Percentiles rank a stretch among this genome's conserved stretches.
These are phyloP conservation scores for Podarcis cretensis DNA, from an alignment of 2,113 vertebrate genomes.

Conservation along the genomic window DNA sequence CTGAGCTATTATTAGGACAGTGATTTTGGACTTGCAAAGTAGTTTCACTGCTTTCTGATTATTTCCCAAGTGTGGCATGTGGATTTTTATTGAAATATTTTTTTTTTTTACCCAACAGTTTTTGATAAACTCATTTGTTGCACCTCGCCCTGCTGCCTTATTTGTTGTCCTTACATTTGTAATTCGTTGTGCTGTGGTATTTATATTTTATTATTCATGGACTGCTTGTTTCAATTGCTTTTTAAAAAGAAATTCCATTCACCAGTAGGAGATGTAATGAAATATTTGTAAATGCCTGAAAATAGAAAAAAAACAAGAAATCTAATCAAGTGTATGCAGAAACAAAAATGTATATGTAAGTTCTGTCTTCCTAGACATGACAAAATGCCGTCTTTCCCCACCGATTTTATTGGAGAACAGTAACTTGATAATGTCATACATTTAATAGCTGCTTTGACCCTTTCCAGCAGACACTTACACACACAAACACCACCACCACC, in stretches of 20 bases:
- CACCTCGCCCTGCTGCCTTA: not conserved
- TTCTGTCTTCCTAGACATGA: not conserved
- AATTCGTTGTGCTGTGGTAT: not conserved
- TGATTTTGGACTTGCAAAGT: constrained; percentile 24
- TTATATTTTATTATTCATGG: not conserved
- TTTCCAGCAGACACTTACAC: not conserved
- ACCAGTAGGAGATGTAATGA: not conserved
- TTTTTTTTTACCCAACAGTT: not conserved
- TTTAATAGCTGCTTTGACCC: not conserved
- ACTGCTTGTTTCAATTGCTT: constrained; percentile 6
- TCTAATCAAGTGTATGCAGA: not conserved
- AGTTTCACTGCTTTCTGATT: constrained; percentile 3
- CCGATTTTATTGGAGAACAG: not conserved
- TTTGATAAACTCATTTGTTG: not conserved
- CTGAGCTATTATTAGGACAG: constrained; percentile 17
- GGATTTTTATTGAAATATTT: not conserved
- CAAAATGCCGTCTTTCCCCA: not conserved
- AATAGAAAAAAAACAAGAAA: not conserved
- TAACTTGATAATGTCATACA: not conserved
- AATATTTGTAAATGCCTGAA: constrained; percentile 7
- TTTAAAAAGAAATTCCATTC: not conserved
- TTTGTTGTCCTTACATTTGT: not conserved
- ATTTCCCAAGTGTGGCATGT: not conserved
- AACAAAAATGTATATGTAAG: not conserved
- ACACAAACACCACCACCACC: not conserved